Conservation (phyloP, 1,140 invertebrate species). For the Dysdera silvatica region DNA sequence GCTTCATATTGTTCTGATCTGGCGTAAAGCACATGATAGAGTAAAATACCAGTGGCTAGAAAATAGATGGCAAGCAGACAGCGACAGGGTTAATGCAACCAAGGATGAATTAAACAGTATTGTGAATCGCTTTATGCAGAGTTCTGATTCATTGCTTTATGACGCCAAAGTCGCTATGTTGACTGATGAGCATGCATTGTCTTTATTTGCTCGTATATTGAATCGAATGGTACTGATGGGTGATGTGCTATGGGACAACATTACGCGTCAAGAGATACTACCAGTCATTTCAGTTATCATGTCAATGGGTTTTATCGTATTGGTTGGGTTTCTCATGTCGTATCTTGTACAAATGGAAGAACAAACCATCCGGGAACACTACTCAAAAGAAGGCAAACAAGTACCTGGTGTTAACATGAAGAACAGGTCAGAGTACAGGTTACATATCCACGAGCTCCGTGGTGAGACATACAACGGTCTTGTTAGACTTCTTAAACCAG, state of each 20-base stretch:
- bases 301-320: conserved; percentile 69
- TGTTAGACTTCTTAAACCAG: conserved; percentile 84
- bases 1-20: conserved; percentile 69
- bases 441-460: conserved; percentile 81
- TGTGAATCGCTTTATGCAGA: conserved; percentile 60
- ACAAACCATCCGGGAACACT: conserved; percentile 58
- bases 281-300: conserved; percentile 71
- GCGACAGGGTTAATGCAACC: conserved; percentile 56
- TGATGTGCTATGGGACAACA: conserved; percentile 60
- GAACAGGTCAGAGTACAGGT: conserved; percentile 34
- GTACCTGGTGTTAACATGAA: conserved; percentile 26
- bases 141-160: conserved; percentile 52
- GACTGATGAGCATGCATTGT: conserved; percentile 61
- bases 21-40: conserved; percentile 71
- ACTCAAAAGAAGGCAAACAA: conserved; percentile 32
- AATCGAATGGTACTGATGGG: conserved; percentile 58
- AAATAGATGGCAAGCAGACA: conserved; percentile 53
- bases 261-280: conserved; percentile 71
- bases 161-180: conserved; percentile 39
- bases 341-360: conserved; percentile 75
- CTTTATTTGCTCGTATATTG: conserved; percentile 62
- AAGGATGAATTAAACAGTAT: conserved; percentile 61
- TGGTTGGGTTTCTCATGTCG: conserved; percentile 76
- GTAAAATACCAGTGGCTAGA: conserved; percentile 87
- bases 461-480: conserved; percentile 93